A percentile compares a stretch with the other conserved stretches of the same genome.
phyloP scores from a whole-genome alignment of 2,797 vertebrate genomes.

The Eulemur mongoz region DNA sequence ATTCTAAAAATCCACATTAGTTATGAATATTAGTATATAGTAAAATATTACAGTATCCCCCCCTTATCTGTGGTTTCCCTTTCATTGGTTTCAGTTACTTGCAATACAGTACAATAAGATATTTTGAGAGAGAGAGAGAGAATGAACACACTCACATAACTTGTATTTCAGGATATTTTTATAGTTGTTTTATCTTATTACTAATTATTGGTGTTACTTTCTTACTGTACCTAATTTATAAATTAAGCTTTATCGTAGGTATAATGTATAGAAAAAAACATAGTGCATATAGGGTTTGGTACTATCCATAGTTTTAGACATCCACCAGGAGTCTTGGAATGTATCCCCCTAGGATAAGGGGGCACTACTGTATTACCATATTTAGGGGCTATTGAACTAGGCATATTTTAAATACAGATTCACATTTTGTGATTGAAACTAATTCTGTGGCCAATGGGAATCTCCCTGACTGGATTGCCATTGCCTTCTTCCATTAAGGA shows the following conservation, averaged over 20 bases:
- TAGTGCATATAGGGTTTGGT: neutral
- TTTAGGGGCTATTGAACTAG: neutral
- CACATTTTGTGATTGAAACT: neutral
- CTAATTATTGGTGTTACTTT: neutral
- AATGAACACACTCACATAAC: neutral
- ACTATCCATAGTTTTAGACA: neutral
- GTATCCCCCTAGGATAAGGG: neutral
- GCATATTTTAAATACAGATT: conserved; percentile 11
- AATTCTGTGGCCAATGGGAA: neutral
- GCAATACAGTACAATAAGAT: neutral
- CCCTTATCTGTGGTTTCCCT: neutral
- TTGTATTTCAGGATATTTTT: neutral
- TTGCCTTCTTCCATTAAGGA: neutral
- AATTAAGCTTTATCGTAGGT: neutral
- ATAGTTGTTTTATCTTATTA: neutral
- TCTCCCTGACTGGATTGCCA: neutral
- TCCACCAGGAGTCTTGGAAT: neutral
- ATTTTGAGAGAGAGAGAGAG: neutral
- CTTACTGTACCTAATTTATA: neutral
- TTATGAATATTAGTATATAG: neutral
- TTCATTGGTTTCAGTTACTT: neutral
- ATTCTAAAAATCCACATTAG: neutral
- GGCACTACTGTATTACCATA: neutral
- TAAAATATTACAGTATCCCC: neutral
- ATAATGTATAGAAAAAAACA: neutral